Percentiles rank a stretch among this genome's conserved stretches.
Evolutionary conservation across 2,113 vertebrate genomes (phyloP).

Genomic region (Ammodytes dubius): DNA sequence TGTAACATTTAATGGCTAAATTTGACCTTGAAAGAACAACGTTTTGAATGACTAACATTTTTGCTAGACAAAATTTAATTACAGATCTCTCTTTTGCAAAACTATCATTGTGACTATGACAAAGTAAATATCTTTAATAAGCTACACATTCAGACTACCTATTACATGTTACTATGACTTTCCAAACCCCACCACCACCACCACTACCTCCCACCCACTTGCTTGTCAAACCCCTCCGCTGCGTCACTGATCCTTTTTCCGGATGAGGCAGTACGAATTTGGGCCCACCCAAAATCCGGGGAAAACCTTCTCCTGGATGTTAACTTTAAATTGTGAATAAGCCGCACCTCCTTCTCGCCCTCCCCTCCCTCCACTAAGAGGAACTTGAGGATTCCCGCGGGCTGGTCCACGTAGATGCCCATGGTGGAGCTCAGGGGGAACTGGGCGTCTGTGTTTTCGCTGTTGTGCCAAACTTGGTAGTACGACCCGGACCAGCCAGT

Average conservation of each 20-base stretch:
- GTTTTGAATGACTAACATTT: too few relatives aligned
- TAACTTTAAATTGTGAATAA: slow-evolving; percentile 77
- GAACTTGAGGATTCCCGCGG: slow-evolving; percentile 83
- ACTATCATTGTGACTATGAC: too few relatives aligned
- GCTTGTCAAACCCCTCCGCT: background rate
- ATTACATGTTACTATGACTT: too few relatives aligned
- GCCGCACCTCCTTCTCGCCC: slow-evolving; percentile 71
- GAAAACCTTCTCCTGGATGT: slow-evolving; percentile 72
- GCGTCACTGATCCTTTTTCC: slow-evolving; percentile 72
- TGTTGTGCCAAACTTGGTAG: slow-evolving; percentile 85
- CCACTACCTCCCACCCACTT: background rate
- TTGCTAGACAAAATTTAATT: too few relatives aligned
- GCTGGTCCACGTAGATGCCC: slow-evolving; percentile 84
- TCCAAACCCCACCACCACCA: too few relatives aligned
- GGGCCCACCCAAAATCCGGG: slow-evolving; percentile 84
- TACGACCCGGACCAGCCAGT: slow-evolving; percentile 82
- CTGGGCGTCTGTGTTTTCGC: slow-evolving; percentile 72
- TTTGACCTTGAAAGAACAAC: too few relatives aligned
- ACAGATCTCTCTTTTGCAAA: too few relatives aligned
- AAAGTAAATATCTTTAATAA: too few relatives aligned
- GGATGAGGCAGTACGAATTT: slow-evolving; percentile 77
- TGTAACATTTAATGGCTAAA: too few relatives aligned
- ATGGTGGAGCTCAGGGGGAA: slow-evolving; percentile 54
- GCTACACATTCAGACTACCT: too few relatives aligned
- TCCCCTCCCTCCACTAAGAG: slow-evolving; percentile 72